Evolutionary conservation across 2,797 vertebrate species (phyloP).

Genomic region (Gymnopithys bicolor): DNA sequence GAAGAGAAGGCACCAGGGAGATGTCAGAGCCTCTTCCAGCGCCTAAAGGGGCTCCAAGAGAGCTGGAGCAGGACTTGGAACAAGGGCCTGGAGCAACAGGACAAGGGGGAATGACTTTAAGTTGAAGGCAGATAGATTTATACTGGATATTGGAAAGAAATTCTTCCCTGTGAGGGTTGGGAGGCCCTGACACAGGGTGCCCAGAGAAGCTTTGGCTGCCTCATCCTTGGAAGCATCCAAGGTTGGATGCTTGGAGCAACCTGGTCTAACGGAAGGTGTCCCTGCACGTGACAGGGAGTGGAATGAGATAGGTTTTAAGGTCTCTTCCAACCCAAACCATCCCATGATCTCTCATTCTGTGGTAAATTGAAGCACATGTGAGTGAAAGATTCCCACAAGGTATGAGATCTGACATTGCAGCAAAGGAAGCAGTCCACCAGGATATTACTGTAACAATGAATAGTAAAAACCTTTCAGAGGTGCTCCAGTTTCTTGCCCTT

Average conservation of each 20-base stretch:
- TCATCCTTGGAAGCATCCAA: not conserved
- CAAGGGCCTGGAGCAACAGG: not conserved
- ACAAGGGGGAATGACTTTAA: not conserved
- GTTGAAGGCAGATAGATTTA: not conserved
- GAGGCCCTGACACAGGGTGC: not conserved
- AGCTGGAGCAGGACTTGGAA: not conserved
- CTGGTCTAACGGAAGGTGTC: not conserved
- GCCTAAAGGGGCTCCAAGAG: not conserved
- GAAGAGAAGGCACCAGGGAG: not conserved
- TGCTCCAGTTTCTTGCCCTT: not conserved
- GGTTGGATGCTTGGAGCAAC: not conserved
- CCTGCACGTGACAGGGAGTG: not conserved
- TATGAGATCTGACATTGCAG: not conserved
- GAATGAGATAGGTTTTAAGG: rapidly evolving
- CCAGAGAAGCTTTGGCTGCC: not conserved
- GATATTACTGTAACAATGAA: not conserved
- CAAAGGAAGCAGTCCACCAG: not conserved
- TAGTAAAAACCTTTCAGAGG: not conserved
- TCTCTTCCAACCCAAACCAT: not conserved
- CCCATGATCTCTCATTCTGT: not conserved
- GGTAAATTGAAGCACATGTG: not conserved
- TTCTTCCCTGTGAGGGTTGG: not conserved
- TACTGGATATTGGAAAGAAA: not conserved
- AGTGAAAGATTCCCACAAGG: not conserved
- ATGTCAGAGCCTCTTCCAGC: rapidly evolving